phyloP scores from a whole-genome alignment of 2,797 vertebrate species.

The Coranthus polyacanthus region DNA sequence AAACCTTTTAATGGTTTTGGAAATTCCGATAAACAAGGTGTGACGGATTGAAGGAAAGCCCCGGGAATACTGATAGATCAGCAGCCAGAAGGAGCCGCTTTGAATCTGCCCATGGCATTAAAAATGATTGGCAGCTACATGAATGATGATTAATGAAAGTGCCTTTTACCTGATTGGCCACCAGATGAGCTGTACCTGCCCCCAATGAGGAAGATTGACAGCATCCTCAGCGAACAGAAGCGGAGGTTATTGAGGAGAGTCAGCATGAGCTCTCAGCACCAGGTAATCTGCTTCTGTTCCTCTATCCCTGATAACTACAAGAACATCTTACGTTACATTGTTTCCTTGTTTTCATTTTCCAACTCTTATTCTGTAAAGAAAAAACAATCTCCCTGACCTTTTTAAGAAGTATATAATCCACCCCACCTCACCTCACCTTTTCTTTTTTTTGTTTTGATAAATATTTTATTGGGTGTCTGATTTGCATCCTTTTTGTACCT shows the following conservation, averaged over 20 bases:
- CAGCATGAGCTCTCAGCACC: constrained; percentile 90
- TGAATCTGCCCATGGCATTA: constrained; percentile 43
- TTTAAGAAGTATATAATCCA: no score
- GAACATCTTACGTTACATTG: neutral
- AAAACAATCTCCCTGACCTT: no score
- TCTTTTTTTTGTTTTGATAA: no score
- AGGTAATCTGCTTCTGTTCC: constrained; percentile 78
- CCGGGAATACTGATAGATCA: constrained; percentile 29
- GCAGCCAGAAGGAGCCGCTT: constrained; percentile 47
- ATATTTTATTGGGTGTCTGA: constrained; percentile 10
- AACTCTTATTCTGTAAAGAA: neutral
- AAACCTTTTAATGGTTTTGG: constrained; percentile 16
- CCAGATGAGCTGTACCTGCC: constrained; percentile 94
- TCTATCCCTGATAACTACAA: neutral
- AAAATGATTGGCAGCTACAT: constrained; percentile 54
- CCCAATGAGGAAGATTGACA: constrained; percentile 94
- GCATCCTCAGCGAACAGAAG: constrained; percentile 93
- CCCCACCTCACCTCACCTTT: neutral
- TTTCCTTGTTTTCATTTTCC: neutral
- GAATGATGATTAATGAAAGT: constrained; percentile 60
- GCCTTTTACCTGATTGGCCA: constrained; percentile 51
- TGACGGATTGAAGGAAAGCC: constrained; percentile 35
- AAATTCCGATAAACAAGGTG: constrained; percentile 45
- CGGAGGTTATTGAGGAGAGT: constrained; percentile 91
- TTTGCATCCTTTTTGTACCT: neutral